Evolutionary conservation across 2,797 vertebrate species (phyloP), one percentile per base, ranked within the genome.

Genomic region (Macrochelys suwanniensis): DNA sequence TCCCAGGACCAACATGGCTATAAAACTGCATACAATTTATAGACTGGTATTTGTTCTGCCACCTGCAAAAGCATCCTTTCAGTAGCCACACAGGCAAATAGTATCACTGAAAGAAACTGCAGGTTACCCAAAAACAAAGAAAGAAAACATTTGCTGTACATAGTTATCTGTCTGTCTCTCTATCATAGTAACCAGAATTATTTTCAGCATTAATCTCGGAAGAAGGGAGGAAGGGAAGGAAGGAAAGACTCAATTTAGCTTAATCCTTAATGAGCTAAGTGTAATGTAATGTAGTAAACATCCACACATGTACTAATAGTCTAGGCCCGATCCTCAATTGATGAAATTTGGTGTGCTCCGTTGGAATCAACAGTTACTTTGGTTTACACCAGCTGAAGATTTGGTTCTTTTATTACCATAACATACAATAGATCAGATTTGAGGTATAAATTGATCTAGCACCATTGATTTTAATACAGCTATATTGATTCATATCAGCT

Each of bases 121-220:
- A 19, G 25, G 53, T 42, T 25, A 21, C 6, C 54, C 31, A 84
- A 53, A 89, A 42, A 2, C 2, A 85, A 88, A 91, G 5, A 25
- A 71, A 3, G 11, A 25, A 71, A 71, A 71, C 17, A 11, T 71
- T 42, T 71, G 21, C n/a, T 71, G 37, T 42, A 71, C 21, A 6
- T 42, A 71, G n/a, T 26, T 77, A 26, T 8, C 25, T 76, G 11
- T 76, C 42, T 42, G 37, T 74, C 45, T 74, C 15, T 79, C 1
- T 0, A 0, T 31, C 31, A 51, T 8, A 51, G 2, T 0, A 76
- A 31, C 76, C 2, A 28, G 25, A 59, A 26, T 51, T 54, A 82
- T 16, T 61, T 82, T 86, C 86, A 0, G n/a, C 6, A 80, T 84
- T 16, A 65, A 1, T 9, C 2, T 3, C 5, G 74, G 71, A 65